These are phyloP conservation scores for Zootermopsis nevadensis DNA, from an alignment of 2,888 invertebrate species.

Conservation along the genomic window DNA sequence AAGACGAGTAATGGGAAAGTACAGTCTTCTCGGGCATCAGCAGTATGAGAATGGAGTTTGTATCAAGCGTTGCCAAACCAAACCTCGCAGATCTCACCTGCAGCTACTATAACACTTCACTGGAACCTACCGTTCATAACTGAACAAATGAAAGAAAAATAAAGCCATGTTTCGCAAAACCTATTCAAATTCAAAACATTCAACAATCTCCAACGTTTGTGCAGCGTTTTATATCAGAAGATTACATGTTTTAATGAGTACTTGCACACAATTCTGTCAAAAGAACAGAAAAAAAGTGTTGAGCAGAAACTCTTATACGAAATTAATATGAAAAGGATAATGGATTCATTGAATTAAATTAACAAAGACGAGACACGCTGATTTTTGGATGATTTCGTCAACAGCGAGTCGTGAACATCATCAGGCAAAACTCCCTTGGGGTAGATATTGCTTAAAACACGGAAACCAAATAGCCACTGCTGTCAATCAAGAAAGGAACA, in stretches of 20 bases:
- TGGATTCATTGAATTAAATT: slow-evolving; percentile 7
- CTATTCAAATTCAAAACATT: slow-evolving; percentile 18
- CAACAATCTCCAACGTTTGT: slow-evolving; percentile 23
- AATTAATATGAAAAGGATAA: slow-evolving; percentile 23
- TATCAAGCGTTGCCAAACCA: background rate
- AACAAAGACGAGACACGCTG: background rate
- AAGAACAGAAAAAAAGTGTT: background rate
- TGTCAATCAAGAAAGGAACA: slow-evolving; percentile 34
- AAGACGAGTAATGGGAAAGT: no score
- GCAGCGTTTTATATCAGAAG: background rate
- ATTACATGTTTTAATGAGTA: slow-evolving; percentile 9
- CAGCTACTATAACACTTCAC: background rate
- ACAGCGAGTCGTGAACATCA: slow-evolving; percentile 23
- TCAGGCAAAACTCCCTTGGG: slow-evolving; percentile 21
- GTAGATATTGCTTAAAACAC: slow-evolving; percentile 13
- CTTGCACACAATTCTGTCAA: slow-evolving; percentile 27
- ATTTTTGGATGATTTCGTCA: slow-evolving; percentile 36
- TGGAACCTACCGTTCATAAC: background rate
- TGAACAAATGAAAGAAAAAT: slow-evolving; percentile 13
- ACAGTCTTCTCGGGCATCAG: no score
- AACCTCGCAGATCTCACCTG: background rate
- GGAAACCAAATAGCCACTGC: slow-evolving; percentile 7
- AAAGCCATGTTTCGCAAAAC: slow-evolving; percentile 16
- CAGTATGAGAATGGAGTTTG: no score
- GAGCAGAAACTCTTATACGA: slow-evolving; percentile 26